These are phyloP conservation scores for Canis aureus DNA, from an alignment of 2,113 vertebrate genomes.

Conservation along the genomic window DNA sequence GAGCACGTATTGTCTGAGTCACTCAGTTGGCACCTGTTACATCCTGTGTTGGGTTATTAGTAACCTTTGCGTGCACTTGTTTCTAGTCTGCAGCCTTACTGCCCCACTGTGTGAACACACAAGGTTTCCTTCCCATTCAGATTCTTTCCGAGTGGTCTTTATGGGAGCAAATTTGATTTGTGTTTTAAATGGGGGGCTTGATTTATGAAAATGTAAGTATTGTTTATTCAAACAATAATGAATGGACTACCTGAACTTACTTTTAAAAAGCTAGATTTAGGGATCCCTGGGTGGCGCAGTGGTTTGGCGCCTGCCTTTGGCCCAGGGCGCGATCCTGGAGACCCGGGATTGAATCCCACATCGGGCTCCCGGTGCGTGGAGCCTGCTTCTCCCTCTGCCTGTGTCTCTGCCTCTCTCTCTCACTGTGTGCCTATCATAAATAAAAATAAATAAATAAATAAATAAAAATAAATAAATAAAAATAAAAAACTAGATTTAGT, in stretches of 20 bases:
- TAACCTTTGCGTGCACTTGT: neutral
- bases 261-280: neutral
- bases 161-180: neutral
- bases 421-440: no score
- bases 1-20: neutral
- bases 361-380: no score
- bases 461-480: no score
- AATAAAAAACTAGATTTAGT: neutral
- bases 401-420: no score
- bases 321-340: no score
- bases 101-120: neutral
- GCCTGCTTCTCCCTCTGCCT: no score
- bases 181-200: neutral
- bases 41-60: conserved; percentile 49
- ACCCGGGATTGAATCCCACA: no score
- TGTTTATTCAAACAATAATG: neutral
- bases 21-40: neutral
- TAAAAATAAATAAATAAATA: no score
- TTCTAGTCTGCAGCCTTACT: neutral
- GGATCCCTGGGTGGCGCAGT: no score
- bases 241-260: neutral
- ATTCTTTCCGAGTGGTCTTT: neutral
- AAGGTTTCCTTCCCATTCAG: neutral
- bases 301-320: no score
- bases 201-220: conserved; percentile 24